Evolutionary conservation across 2,797 vertebrate genomes (phyloP).

Genomic region (Erpetoichthys calabaricus): DNA sequence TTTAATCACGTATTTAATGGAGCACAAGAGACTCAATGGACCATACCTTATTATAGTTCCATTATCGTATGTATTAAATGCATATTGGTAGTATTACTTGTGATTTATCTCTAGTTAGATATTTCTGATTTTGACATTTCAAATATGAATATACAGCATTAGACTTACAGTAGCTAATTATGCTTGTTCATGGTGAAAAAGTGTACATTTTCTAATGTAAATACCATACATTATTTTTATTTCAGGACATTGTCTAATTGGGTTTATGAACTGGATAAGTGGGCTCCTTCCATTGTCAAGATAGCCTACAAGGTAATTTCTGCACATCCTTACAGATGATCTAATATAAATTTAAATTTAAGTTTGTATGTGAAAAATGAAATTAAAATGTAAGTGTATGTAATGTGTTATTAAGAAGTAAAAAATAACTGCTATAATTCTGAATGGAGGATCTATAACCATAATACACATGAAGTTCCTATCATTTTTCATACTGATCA

Average conservation of each 20-base stretch:
- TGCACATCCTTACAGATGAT: neutral
- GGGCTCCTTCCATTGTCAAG: constrained; percentile 79
- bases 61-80: constrained; percentile 72
- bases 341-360: no score
- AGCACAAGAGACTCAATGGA: constrained; percentile 86
- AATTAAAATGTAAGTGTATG: no score
- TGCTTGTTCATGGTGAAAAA: neutral
- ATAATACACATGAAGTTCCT: no score
- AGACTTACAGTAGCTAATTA: no score
- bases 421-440: no score
- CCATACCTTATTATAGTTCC: constrained; percentile 95
- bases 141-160: no score
- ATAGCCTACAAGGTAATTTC: constrained; percentile 70
- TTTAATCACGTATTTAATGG: constrained; percentile 96
- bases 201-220: neutral
- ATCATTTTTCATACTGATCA: no score
- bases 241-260: constrained; percentile 74
- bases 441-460: no score
- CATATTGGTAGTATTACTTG: neutral
- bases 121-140: neutral
- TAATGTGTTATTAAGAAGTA: no score
- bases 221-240: constrained; percentile 6
- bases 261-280: constrained; percentile 81
- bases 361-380: no score
- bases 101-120: neutral